Evolutionary conservation across 2,113 vertebrate species (phyloP), one percentile per base, ranked within the genome.

Genomic region (Podilymbus podiceps): DNA sequence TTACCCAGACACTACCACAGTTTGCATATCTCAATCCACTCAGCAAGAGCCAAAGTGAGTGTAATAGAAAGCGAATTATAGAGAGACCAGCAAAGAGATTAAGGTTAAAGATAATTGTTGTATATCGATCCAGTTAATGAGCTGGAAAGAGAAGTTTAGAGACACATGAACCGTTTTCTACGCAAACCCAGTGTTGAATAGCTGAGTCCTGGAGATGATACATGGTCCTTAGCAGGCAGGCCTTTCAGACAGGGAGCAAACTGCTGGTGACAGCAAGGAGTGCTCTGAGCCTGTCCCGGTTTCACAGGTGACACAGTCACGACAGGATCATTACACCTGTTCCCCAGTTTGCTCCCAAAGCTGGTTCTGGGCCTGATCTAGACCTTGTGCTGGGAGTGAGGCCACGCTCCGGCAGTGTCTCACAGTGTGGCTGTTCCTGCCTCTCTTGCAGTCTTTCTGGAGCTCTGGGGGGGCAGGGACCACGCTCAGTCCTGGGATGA

Each of bases 131-230:
- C 83, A 69, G 71, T 77, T 90, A 95, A 95, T 72, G 83, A 78
- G 60, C 77, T 89, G 89, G 87, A 95, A 96, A 95, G 17, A 63
- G n/a, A 88, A 91, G 90, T 82, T 97, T 56, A 92, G 90, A 97
- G 95, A 46, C 44, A 21, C 24, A 40, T 19, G 27, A 44, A 22
- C 33, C 40, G 72, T 63, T 93, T 75, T 53, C 82, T 88, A 71
- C 80, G 24, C 71, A 56, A 63, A 92, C 50, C 1, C 47, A n/a
- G 33, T 23, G n/a, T 8, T 44, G 53, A 50, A 60, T 7, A 20
- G 31, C 2, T 49, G 56, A 42, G 77, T 17, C 25, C 47, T 73
- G 67, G 73, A 55, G 53, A 31, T 62, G 67, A 33, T 8, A 10
- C 3, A 4, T 38, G n/a, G 52, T 60, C 71, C 38, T 59, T 14